Evolutionary conservation across 2,888 invertebrate genomes (phyloP).

Genomic region (Dorcus hopei): DNA sequence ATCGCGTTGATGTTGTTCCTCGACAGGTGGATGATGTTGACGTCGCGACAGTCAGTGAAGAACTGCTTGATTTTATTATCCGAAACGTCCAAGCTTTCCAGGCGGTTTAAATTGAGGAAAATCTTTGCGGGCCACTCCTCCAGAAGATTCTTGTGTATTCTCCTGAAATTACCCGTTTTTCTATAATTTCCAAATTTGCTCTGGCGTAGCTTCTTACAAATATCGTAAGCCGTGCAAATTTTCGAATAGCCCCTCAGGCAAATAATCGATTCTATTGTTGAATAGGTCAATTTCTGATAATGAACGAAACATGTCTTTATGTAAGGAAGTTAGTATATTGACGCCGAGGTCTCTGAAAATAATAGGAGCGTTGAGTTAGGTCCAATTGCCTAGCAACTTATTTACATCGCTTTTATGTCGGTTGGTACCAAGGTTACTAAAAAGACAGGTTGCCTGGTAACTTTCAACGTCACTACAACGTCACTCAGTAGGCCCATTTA

Average conservation of each 20-base stretch:
- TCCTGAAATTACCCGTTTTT: conserved; percentile 55
- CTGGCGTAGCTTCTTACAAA: conserved; percentile 54
- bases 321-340: conserved; percentile 64
- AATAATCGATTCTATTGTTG: conserved; percentile 66
- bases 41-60: conserved; percentile 57
- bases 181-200: background rate
- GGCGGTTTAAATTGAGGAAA: conserved; percentile 57
- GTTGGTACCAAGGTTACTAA: no score
- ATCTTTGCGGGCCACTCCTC: conserved; percentile 59
- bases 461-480: no score
- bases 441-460: no score
- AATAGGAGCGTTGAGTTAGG: background rate
- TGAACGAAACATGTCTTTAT: conserved; percentile 66
- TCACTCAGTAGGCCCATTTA: no score
- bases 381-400: background rate
- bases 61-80: conserved; percentile 61
- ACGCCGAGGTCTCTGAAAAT: conserved; percentile 68
- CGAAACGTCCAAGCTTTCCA: conserved; percentile 67
- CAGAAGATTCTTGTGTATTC: conserved; percentile 63
- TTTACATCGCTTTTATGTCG: conserved; percentile 64
- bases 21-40: conserved; percentile 65
- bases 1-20: conserved; percentile 61
- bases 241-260: conserved; percentile 64
- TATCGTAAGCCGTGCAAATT: conserved; percentile 61
- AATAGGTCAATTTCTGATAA: conserved; percentile 69